Evolutionary conservation across 1,140 invertebrate species (phyloP).

Genomic region (Solenopsis fugax): DNA sequence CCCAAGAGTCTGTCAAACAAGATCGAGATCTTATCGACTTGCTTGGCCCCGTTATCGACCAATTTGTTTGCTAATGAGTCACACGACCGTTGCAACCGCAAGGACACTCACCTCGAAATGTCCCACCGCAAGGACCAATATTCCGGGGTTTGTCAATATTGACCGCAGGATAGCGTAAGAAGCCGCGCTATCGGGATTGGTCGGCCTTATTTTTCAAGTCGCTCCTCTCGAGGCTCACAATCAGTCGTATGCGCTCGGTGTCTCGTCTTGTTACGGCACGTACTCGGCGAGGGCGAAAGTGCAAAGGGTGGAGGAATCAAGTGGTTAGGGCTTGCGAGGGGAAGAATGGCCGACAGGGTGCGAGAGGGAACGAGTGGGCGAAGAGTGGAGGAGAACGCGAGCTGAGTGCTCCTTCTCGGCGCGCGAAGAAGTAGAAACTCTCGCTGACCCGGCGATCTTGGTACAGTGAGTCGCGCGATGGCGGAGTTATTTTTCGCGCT

Average conservation of each 20-base stretch:
- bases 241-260: constrained; percentile 1
- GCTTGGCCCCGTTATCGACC: neutral
- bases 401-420: constrained; percentile 58
- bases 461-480: neutral
- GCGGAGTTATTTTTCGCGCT: constrained; percentile 29
- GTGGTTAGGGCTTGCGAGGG: neutral
- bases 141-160: constrained; percentile 56
- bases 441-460: constrained; percentile 50
- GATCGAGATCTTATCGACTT: neutral
- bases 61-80: constrained; percentile 50
- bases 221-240: neutral
- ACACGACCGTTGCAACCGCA: neutral
- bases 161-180: constrained; percentile 20
- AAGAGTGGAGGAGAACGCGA: too few species aligned
- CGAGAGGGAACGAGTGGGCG: neutral
- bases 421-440: constrained; percentile 49
- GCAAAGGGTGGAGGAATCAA: constrained; percentile 19
- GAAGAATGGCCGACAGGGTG: neutral
- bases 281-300: constrained; percentile 36
- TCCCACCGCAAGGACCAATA: constrained; percentile 32
- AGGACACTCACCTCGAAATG: constrained; percentile 1
- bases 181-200: constrained; percentile 8
- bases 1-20: neutral
- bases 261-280: constrained; percentile 50
- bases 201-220: constrained; percentile 48